These are phyloP conservation scores for Neolamprologus falcicula DNA, from an alignment of 2,113 vertebrate species.

Conservation along the genomic window DNA sequence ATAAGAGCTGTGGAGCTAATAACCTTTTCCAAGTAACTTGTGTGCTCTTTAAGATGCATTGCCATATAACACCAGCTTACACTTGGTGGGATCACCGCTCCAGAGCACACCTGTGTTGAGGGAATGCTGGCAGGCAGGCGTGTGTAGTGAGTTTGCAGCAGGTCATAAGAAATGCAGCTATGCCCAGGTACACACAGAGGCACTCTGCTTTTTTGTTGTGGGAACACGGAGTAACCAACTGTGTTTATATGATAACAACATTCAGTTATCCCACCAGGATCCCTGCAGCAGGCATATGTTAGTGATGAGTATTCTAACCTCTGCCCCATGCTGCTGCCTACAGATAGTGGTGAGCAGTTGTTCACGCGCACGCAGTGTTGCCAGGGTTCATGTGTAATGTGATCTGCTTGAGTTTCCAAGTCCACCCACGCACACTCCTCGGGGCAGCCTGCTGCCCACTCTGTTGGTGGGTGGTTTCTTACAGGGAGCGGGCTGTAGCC, in stretches of 20 bases:
- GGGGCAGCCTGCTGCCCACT: constrained; percentile 72
- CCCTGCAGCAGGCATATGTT: constrained; percentile 66
- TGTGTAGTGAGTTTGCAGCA: constrained; percentile 9
- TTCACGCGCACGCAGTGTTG: constrained; percentile 59
- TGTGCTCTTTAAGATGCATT: not conserved
- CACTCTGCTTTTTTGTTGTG: constrained; percentile 30
- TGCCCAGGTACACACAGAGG: not conserved
- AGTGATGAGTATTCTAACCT: constrained; percentile 66
- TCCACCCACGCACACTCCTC: constrained; percentile 68
- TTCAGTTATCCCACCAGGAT: constrained; percentile 55
- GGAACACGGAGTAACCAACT: constrained; percentile 41
- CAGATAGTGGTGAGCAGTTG: constrained; percentile 65
- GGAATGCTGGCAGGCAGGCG: constrained; percentile 3
- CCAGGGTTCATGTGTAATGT: constrained; percentile 73
- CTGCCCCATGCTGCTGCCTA: constrained; percentile 65
- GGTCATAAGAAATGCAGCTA: not conserved
- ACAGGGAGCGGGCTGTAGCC: constrained; percentile 53
- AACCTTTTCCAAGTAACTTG: not conserved
- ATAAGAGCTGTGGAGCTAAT: not conserved
- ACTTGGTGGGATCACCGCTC: not conserved
- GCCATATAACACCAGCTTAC: not conserved
- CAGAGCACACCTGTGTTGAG: constrained; percentile 10
- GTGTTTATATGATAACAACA: constrained; percentile 51
- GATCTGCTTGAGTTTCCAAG: constrained; percentile 70
- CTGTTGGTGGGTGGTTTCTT: constrained; percentile 70